phyloP scores from a whole-genome alignment of 2,888 invertebrate species.

The Hemithea aestivaria region DNA sequence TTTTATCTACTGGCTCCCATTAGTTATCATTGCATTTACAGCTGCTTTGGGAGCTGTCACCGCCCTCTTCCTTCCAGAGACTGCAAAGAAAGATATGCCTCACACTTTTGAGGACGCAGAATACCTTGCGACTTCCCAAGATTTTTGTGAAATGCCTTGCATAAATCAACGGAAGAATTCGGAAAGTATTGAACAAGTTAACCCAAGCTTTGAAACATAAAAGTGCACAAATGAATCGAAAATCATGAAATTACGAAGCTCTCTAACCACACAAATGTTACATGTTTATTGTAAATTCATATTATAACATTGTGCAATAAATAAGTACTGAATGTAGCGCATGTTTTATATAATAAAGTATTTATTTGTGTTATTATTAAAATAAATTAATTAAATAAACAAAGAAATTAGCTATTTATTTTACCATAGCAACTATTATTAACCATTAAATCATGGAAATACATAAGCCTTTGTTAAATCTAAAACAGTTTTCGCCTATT shows the following conservation, averaged over 20 bases:
- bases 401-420: too few relatives aligned
- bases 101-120: slow-evolving; percentile 63
- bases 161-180: slow-evolving; percentile 26
- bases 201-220: slow-evolving; percentile 30
- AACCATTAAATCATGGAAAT: too few relatives aligned
- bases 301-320: too few relatives aligned
- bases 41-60: slow-evolving; percentile 38
- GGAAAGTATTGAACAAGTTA: slow-evolving; percentile 19
- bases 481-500: too few relatives aligned
- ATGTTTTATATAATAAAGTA: too few relatives aligned
- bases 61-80: slow-evolving; percentile 53
- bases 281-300: too few relatives aligned
- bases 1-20: slow-evolving; percentile 48
- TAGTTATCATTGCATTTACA: slow-evolving; percentile 41
- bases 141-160: slow-evolving; percentile 49
- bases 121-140: slow-evolving; percentile 38
- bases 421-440: too few relatives aligned
- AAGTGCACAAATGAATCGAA: neutral
- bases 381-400: too few relatives aligned
- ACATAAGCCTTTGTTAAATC: too few relatives aligned
- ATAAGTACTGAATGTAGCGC: too few relatives aligned
- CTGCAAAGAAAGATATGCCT: slow-evolving; percentile 55
- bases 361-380: too few relatives aligned
- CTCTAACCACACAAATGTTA: slow-evolving; percentile 3
- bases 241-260: slow-evolving; percentile 1